These are phyloP conservation scores for Pygocentrus nattereri DNA, from an alignment of 2,797 vertebrate genomes.

Conservation along the genomic window DNA sequence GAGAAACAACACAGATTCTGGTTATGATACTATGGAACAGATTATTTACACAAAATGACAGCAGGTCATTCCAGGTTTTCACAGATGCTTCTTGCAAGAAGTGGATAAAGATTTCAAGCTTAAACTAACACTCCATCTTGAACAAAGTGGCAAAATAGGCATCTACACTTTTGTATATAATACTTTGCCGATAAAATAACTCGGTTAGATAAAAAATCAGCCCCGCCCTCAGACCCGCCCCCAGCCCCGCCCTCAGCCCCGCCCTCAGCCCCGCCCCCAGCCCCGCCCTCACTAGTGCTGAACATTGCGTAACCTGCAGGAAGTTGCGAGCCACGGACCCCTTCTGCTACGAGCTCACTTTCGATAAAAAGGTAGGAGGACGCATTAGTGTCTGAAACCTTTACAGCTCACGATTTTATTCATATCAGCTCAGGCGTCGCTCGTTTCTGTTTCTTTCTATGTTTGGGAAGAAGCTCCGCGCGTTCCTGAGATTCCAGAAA, in stretches of 20 bases:
- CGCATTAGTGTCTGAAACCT: neutral
- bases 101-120: no score
- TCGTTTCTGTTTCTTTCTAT: neutral
- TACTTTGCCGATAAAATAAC: no score
- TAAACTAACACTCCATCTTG: no score
- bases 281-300: neutral
- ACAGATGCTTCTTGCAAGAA: no score
- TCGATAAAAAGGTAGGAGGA: neutral
- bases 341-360: neutral
- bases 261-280: neutral
- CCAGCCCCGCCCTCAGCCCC: neutral
- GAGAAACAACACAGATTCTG: no score
- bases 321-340: neutral
- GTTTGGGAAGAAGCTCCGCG: neutral
- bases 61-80: no score
- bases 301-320: constrained; percentile 11
- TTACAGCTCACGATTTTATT: neutral
- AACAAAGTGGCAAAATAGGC: no score
- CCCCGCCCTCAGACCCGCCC: no score
- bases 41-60: no score
- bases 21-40: no score
- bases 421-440: neutral
- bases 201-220: no score
- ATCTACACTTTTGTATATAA: no score
- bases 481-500: constrained; percentile 8